Evolutionary conservation across 2,888 invertebrate species (phyloP).

Genomic region (Dysmachus trigonus): DNA sequence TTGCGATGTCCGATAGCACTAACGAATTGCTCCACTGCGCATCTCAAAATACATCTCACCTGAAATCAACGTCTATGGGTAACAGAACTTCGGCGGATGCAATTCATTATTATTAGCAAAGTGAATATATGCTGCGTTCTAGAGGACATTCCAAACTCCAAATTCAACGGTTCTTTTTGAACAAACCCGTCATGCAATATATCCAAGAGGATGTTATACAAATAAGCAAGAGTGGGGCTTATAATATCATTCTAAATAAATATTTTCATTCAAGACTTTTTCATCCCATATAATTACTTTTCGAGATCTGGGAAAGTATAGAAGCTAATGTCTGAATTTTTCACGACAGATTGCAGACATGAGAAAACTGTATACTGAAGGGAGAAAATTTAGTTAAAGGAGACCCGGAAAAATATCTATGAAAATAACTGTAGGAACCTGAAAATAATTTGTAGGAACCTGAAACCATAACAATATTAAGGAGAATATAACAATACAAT

Average conservation of each 20-base stretch:
- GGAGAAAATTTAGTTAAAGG: neutral
- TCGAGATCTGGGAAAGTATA: neutral
- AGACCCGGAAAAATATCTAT: no score
- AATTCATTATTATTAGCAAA: neutral
- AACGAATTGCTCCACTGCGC: neutral
- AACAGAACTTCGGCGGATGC: neutral
- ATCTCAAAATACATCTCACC: neutral
- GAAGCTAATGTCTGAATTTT: neutral
- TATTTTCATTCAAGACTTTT: neutral
- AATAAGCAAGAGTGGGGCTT: neutral
- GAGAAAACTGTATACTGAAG: neutral
- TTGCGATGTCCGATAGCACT: neutral
- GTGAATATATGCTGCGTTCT: neutral
- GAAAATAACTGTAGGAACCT: no score
- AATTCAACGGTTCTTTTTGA: neutral
- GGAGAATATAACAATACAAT: no score
- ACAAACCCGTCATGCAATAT: neutral
- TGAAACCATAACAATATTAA: no score
- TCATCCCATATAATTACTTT: neutral
- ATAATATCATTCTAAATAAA: neutral
- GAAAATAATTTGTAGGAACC: no score
- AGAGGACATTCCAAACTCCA: neutral
- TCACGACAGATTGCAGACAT: neutral
- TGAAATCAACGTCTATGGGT: no score
- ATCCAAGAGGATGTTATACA: neutral